Evolutionary conservation across 2,113 vertebrate genomes (phyloP), one percentile per base, ranked within the genome.

Genomic region (Trematocara unimaculatum): DNA sequence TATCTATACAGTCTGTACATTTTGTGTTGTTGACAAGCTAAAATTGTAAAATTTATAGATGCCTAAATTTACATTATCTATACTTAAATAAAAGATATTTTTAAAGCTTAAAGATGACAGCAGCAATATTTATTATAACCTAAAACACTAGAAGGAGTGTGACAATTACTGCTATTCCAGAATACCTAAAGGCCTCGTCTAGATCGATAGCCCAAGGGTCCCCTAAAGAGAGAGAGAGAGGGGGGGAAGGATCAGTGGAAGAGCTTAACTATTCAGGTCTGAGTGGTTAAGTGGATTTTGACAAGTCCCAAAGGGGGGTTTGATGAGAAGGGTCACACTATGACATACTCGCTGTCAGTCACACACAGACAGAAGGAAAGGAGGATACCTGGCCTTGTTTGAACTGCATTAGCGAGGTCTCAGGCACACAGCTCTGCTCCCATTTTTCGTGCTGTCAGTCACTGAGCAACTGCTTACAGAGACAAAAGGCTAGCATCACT

Each of bases 241-340:
- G 26, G 26, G 26, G 26, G 26, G 26, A 4, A 1, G 26, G 83
- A 90, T 90, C 88, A 82, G 86, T 35, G 60, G 56, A 74, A 55
- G 85, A 88, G 90, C 88, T 89, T 84, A 90, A 12, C 62, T 87
- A 87, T 89, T 90, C 85, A 83, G 84, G 85, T 85, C 92, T 79
- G 83, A 87, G 83, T 87, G 90, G 87, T 93, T 95, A 89, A 94
- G 92, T 92, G 92, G 91, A 88, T 93, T 93, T 54, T 91, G 91
- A 93, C 91, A 92, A 84, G 83, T 93, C 83, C 79, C 89, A 83
- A 90, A 92, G 62, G 90, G 88, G 84, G 56, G 49, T 85, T 74
- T 93, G 88, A 88, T 86, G 84, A 83, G 79, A 62, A n/a, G 70
- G 82, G 72, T 84, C 40, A 10, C 56, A 60, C 20, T 82, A 49